phyloP scores from a whole-genome alignment of 2,113 vertebrate genomes.

The Pomatostomus ruficeps region DNA sequence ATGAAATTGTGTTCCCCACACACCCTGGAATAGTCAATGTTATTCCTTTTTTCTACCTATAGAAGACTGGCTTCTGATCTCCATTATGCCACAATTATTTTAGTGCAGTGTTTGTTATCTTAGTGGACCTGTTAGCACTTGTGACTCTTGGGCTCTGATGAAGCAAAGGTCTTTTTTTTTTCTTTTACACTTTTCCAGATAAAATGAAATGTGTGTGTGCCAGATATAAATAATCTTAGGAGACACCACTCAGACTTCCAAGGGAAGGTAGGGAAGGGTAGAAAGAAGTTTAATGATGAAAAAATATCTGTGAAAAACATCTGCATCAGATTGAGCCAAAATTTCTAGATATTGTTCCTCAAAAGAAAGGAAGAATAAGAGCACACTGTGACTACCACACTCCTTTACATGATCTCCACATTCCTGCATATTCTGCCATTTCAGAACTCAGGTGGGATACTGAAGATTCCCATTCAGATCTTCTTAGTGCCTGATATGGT shows the following conservation, averaged over 20 bases:
- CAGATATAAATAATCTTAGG: not conserved
- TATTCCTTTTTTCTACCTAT: not conserved
- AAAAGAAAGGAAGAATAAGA: not conserved
- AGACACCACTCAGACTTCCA: not conserved
- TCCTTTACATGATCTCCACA: not conserved
- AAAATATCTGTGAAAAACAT: not conserved
- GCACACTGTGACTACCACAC: not conserved
- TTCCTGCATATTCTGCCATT: not conserved
- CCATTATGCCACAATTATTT: not conserved
- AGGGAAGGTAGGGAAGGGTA: not conserved
- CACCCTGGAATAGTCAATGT: fast-evolving
- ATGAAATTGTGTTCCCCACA: not conserved
- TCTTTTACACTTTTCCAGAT: not conserved
- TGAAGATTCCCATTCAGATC: not conserved
- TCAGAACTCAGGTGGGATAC: not conserved
- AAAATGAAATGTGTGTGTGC: not conserved
- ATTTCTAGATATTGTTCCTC: not conserved
- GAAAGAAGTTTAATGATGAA: not conserved
- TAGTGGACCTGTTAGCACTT: not conserved
- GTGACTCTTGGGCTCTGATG: not conserved
- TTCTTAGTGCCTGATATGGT: not conserved
- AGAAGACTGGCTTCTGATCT: not conserved
- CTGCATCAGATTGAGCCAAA: not conserved
- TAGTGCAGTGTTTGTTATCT: not conserved
- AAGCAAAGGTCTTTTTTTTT: not conserved